These are phyloP conservation scores for Tragopan temminckii DNA, from an alignment of 2,797 vertebrate species.

Conservation along the genomic window DNA sequence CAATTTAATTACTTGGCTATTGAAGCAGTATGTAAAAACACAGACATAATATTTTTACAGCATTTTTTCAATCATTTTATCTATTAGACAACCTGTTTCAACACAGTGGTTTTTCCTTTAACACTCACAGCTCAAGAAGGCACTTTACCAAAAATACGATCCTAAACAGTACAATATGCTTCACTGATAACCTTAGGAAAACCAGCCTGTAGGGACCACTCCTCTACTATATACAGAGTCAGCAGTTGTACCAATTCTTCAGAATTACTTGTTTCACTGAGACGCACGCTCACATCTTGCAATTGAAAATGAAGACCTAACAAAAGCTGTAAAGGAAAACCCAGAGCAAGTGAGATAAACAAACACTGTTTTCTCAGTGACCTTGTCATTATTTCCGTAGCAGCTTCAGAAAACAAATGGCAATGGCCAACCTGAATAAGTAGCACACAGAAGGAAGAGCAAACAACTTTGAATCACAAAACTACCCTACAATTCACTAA, in stretches of 20 bases:
- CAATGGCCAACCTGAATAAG: not conserved
- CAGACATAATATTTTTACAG: not conserved
- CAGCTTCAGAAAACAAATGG: not conserved
- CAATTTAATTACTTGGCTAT: not conserved
- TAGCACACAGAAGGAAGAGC: not conserved
- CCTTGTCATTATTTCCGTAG: not conserved
- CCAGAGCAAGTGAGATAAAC: not conserved
- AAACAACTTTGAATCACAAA: not conserved
- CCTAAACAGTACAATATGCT: not conserved
- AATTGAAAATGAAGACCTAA: not conserved
- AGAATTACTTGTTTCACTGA: not conserved
- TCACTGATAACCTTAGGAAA: not conserved
- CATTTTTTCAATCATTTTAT: not conserved
- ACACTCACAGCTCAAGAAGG: not conserved
- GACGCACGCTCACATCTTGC: fast-evolving
- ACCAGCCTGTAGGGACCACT: not conserved
- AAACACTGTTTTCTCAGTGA: not conserved
- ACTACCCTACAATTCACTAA: not conserved
- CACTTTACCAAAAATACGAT: not conserved
- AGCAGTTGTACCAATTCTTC: not conserved
- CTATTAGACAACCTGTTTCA: not conserved
- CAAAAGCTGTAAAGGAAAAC: not conserved
- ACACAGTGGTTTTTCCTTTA: not conserved
- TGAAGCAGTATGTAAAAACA: not conserved
- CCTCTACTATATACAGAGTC: not conserved